Evolutionary conservation across 2,888 invertebrate species (phyloP), one percentile per base, ranked within the genome.

Genomic region (Drosophila mayaguana): DNA sequence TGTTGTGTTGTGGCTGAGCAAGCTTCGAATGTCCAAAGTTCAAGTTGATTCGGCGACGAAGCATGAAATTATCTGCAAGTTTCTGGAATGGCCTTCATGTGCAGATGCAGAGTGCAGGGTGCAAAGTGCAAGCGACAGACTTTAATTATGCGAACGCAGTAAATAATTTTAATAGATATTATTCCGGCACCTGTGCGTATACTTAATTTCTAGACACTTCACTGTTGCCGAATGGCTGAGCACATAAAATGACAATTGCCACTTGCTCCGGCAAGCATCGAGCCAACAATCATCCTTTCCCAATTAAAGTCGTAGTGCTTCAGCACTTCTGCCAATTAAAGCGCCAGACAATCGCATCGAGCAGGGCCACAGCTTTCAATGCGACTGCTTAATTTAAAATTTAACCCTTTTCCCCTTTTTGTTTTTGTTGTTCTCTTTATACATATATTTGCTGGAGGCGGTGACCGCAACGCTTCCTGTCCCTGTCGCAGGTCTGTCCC

Each of bases 331-430:
- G 72, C 65, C 79, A 86, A 81, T 83, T 83, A 81, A 86, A 79
- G 83, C 60, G 34, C 60, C 28, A 28, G 46, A 64, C 64, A 76
- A 62, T 42, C 22, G 46, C 34, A 34, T 34, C 18, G 42, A 46
- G n/a, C 55, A 42, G 22, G 20, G 45, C 54, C 50, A 59, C 57
- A 59, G 57, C 54, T 60, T 40, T 36, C 81, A 79, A 81, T 77
- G 78, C 75, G 60, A 63, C 61, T 66, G 84, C 84, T 86, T 78
- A 60, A 87, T 82, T 82, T 87, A 84, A 84, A 82, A 82, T 84
- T 68, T 73, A 87, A 87, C 85, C 88, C 85, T 74, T 83, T 83
- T 40, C 12, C n/a, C 34, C 20, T 20, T 18, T 50, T 18, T 50
- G 32, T 32, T 18, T 28, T 28, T 48, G 9, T 28, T n/a, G 5